Evolutionary conservation across 2,113 vertebrate species (phyloP).

Genomic region (Nycticorax nycticorax): DNA sequence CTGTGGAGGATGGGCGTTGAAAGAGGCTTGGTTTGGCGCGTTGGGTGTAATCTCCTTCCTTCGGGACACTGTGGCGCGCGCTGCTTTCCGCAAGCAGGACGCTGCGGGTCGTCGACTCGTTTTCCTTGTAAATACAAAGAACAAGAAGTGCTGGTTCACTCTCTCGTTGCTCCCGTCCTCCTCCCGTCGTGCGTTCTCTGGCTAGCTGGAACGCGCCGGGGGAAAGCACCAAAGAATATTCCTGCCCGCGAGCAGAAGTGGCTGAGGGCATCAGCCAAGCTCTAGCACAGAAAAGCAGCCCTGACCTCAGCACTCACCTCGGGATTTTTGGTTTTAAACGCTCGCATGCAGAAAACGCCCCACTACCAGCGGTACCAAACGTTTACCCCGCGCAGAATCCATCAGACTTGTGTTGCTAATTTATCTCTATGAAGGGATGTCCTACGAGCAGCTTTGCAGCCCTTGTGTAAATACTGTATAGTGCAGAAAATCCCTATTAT

Average conservation of each 20-base stretch:
- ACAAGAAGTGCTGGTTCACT: slow-evolving; percentile 97
- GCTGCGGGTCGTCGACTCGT: background rate
- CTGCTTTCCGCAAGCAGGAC: slow-evolving; percentile 48
- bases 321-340: background rate
- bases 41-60: background rate
- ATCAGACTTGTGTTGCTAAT: slow-evolving; percentile 68
- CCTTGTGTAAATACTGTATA: slow-evolving; percentile 84
- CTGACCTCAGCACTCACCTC: slow-evolving; percentile 1
- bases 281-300: background rate
- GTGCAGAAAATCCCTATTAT: slow-evolving; percentile 78
- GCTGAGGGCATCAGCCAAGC: background rate
- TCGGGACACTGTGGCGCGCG: slow-evolving; percentile 67
- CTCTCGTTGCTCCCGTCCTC: slow-evolving; percentile 70
- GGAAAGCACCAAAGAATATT: slow-evolving; percentile 70
- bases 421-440: slow-evolving; percentile 71
- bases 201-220: background rate
- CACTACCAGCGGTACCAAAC: background rate
- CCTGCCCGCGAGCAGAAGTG: background rate
- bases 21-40: background rate
- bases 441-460: slow-evolving; percentile 69
- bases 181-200: background rate
- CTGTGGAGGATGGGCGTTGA: background rate
- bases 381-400: slow-evolving; percentile 52
- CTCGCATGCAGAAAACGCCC: background rate
- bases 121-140: slow-evolving; percentile 41